Base-by-base conservation (phyloP, 1,140 invertebrate species). In the Bathynomus jamesi region DNA sequence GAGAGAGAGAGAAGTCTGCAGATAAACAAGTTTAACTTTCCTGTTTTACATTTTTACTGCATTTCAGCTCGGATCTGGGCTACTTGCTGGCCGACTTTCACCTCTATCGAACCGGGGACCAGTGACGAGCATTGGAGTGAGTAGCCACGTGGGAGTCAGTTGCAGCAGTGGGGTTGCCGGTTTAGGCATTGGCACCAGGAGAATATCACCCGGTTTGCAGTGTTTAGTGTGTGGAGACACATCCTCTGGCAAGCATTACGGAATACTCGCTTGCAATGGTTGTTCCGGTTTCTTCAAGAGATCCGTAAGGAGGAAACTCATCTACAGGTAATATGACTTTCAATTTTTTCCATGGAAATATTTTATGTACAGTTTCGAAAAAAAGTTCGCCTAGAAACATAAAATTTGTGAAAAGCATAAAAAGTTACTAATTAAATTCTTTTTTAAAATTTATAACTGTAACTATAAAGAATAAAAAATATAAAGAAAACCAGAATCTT, bases 281-380 rank as follows among this genome's bases (percentile, higher is more conserved):
- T 99, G 97, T 85, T 96, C 93, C 63, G 97, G 96, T 2, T 99
- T 99, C 85, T 99, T 99, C 86, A 99, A 99, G 80, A 83, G 97
- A 74, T 96, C 94, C 76, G 97, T 99, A 28, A 85, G 97, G 32
- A 87, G 96, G 76, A 96, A 98, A 84, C 87, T 99, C 60, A 98
- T 99, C 75, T 99, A 99, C 85, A 92, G 95, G 95, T 96, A 76
- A 80, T 83, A 17, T 28, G 13, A 17, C 62, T 7, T 64, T 28
- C 24, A 1, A 17, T 28, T 1, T 64, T 64, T 28, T 28, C n/a
- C n/a, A n/a, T n/a, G n/a, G n/a, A n/a, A n/a, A n/a, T n/a, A n/a
- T n/a, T n/a, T n/a, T n/a, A n/a, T n/a, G n/a, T n/a, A n/a, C n/a
- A n/a, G n/a, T n/a, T n/a, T n/a, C n/a, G n/a, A n/a, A n/a, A n/a